Evolutionary conservation across 92 coral and sea anemone genomes (phyloP).

Genomic region (Anthopleura xanthogrammica): DNA sequence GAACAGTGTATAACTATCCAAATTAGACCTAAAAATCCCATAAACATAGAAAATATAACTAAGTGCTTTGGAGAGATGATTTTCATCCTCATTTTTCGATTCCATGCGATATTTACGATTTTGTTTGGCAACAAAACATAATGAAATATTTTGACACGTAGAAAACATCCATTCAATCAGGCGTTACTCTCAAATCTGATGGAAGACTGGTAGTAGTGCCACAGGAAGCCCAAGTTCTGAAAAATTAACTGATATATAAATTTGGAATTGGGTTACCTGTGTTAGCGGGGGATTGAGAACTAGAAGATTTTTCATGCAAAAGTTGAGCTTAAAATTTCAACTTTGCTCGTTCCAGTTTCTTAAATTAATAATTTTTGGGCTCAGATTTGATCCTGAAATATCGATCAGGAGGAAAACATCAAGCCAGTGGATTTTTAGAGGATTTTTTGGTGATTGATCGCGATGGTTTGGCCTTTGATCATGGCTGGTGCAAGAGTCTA

Average conservation of each 20-base stretch:
- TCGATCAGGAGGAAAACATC: not conserved
- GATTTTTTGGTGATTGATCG: not conserved
- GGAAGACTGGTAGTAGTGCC: not conserved
- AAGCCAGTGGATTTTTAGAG: no score
- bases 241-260: no score
- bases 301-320: not conserved
- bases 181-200: conserved; percentile 18
- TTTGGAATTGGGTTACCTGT: not conserved
- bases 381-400: not conserved
- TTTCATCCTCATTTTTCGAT: conserved; percentile 13
- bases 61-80: conserved; percentile 52
- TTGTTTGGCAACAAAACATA: not conserved
- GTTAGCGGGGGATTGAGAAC: conserved; percentile 5
- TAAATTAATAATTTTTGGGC: not conserved
- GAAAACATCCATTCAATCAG: conserved; percentile 13
- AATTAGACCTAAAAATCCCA: conserved; percentile 50
- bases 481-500: conserved; percentile 72
- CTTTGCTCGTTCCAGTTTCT: not conserved
- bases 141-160: conserved; percentile 25
- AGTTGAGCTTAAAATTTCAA: not conserved
- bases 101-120: not conserved
- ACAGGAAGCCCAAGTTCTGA: not conserved
- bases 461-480: conserved; percentile 72
- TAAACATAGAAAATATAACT: conserved; percentile 37
- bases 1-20: conserved; percentile 62